These are phyloP conservation scores for Rutilus rutilus DNA, from an alignment of 2,113 vertebrate species.

Conservation along the genomic window DNA sequence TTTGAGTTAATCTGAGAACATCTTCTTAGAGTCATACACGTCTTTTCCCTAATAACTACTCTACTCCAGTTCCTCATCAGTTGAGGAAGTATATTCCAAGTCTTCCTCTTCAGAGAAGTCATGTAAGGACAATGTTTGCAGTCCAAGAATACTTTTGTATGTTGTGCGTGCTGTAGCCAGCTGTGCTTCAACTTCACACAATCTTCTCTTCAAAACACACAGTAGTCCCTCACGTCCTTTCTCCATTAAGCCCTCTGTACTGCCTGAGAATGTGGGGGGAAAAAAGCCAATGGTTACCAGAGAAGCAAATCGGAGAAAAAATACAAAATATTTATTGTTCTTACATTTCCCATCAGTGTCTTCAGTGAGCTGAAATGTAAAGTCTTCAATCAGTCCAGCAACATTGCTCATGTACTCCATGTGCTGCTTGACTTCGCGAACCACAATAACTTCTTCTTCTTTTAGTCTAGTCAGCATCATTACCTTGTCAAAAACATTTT, in stretches of 20 bases:
- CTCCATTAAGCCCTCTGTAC: neutral
- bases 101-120: no score
- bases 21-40: no score
- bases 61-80: no score
- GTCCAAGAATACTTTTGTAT: no score
- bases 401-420: conserved; percentile 8
- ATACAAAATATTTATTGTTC: neutral
- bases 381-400: conserved; percentile 12
- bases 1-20: no score
- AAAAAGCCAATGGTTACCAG: neutral
- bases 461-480: conserved; percentile 5
- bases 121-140: no score
- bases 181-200: neutral
- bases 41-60: no score
- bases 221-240: neutral
- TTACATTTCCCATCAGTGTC: neutral
- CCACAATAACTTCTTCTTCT: conserved; percentile 8
- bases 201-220: neutral
- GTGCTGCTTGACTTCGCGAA: conserved; percentile 18
- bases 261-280: neutral
- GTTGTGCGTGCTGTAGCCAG: no score
- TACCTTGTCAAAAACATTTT: conserved; percentile 3
- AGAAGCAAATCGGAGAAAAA: neutral
- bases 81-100: no score
- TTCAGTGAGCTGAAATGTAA: neutral